Base-by-base conservation (phyloP, 2,113 vertebrate species). In the Gambusia affinis region DNA sequence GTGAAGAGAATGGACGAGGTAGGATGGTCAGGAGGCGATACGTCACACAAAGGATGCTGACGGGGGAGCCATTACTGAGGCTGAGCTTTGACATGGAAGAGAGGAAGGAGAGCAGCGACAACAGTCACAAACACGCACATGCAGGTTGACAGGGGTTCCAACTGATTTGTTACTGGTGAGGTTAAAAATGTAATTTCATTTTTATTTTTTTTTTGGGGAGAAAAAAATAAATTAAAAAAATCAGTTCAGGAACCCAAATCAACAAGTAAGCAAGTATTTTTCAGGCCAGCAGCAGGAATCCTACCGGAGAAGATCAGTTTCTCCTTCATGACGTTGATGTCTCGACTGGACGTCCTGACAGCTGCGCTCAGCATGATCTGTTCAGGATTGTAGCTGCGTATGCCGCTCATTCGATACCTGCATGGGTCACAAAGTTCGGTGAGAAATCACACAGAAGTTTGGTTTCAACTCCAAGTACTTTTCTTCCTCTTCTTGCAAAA, bases 241-340 rank as follows among this genome's bases (percentile, higher is more conserved):
- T 28, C 64, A 42, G 37, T 67, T 69, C 64, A 74, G 69, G 31
- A 39, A 0, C 64, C 19, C 1, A 33, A 44, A 57, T 54, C 11
- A 3, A 66, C 2, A 12, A 54, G 22, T 24, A 54, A n/a, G 22
- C 51, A 54, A 17, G 44, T 47, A 47, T 47, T 47, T 47, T 47
- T 47, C 44, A 47, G 15, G 44, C 15, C 15, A 19, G 1, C 15
- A 22, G 27, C 1, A 8, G 11, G 3, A 27, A 60, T 14, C 86
- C 63, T 87, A 99, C 98, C 98, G 60, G 97, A 97, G 92, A 99
- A 99, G 85, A 99, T 99, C 19, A 99, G 95, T 83, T 99, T 99
- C 92, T 99, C 97, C 91, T 99, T 99, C 98, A 99, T 99, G 91
- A 99, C 96, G 87, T 96, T 97, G 87, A 98, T 95, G 0, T 99